Percentiles rank a stretch among this genome's conserved stretches.
phyloP scores from a whole-genome alignment of 1,140 invertebrate species.

The Bacillus rossius region DNA sequence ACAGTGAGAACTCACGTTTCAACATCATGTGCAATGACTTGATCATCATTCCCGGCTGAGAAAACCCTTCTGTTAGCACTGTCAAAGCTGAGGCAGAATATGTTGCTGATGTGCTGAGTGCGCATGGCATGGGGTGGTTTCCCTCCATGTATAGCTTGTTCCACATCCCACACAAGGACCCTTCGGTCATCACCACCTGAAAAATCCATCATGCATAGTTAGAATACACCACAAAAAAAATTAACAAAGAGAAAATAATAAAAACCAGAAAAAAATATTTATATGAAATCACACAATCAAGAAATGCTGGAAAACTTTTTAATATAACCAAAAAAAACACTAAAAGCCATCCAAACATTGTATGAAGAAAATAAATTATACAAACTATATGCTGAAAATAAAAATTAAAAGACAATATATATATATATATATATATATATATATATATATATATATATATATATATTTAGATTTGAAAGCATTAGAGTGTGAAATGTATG shows the following conservation, averaged over 20 bases:
- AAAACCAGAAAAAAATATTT: not conserved
- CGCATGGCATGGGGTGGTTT: constrained; percentile 66
- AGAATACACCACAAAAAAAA: not conserved
- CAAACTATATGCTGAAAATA: too few relatives aligned
- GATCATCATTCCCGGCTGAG: constrained; percentile 92
- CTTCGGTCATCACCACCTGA: constrained; percentile 87
- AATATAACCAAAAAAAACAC: too few relatives aligned
- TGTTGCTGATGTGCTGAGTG: constrained; percentile 83
- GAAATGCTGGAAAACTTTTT: too few relatives aligned
- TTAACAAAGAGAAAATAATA: constrained; percentile 2
- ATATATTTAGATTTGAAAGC: too few relatives aligned
- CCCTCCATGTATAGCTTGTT: constrained; percentile 60
- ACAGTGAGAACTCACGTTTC: constrained; percentile 65
- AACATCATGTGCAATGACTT: constrained; percentile 84
- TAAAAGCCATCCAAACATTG: too few relatives aligned
- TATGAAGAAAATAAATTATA: too few relatives aligned
- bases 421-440: too few relatives aligned
- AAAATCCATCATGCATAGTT: constrained; percentile 15
- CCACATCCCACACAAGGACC: constrained; percentile 83
- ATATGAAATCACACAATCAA: too few relatives aligned
- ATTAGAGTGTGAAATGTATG: too few relatives aligned
- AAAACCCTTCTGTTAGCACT: constrained; percentile 73
- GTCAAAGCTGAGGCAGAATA: constrained; percentile 88
- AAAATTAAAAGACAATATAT: too few relatives aligned
- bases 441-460: too few relatives aligned